Evolutionary conservation across 2,797 vertebrate genomes (phyloP), one percentile per base, ranked within the genome.

Genomic region (Remorina albescens): DNA sequence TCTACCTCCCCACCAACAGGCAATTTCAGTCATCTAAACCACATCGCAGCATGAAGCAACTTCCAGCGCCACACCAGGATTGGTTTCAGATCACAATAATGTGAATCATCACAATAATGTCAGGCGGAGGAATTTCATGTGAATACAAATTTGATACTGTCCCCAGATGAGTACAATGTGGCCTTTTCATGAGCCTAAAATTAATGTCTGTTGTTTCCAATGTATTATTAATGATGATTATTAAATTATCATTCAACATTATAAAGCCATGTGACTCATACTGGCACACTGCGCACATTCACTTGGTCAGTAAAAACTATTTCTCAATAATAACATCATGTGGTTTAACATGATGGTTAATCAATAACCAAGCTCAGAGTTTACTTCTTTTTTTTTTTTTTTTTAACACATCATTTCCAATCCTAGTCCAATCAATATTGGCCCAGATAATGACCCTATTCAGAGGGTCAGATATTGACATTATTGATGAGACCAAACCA

Each of bases 1-100:
- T 82, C 67, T 63, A 55, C 76, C 60, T 41, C 25, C 47, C n/a
- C 16, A 25, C 68, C 44, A 78, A 57, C 57, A 42, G 63, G 42
- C 46, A 64, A 12, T 12, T 42, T 36, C 44, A 64, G 30, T 63
- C 60, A 67, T 46, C 57, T 76, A 51, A 64, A 68, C 51, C 34
- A 15, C 23, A n/a, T 1, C 41, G 56, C 54, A 28, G 44, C 71
- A 72, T 39, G 47, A 62, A 74, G 65, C 18, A 19, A 30, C 67
- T 9, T 54, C 71, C 12, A 58, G 37, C 28, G 59, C 28, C 2
- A 36, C 25, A 50, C 18, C 36, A 57, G 13, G 23, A 61, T 3
- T 6, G 23, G 61, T 25, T 60, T 58, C 19, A 49, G 6, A 28
- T 65, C 42, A 28, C 18, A 42, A 12, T 4, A 34, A 47, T 2